Evolutionary conservation across 2,888 invertebrate species (phyloP).

Genomic region (Dione vanillae): DNA sequence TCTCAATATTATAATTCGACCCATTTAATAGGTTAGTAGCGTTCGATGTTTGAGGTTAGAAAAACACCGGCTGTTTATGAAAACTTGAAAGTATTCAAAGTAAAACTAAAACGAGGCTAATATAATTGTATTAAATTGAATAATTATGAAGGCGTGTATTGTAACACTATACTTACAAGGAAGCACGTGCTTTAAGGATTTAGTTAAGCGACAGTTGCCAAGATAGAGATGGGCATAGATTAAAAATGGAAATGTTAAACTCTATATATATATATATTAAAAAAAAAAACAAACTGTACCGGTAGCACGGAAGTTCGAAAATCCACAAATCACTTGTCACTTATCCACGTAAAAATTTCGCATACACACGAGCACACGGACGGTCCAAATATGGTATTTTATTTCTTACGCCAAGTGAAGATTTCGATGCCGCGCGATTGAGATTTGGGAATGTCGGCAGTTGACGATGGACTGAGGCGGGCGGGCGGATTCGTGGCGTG

Average conservation of each 20-base stretch:
- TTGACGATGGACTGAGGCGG: constrained; percentile 81
- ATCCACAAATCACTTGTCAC: constrained; percentile 77
- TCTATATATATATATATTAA: no score
- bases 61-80: constrained; percentile 58
- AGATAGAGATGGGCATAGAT: constrained; percentile 48
- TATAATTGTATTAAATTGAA: constrained; percentile 56
- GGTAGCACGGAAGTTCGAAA: constrained; percentile 70
- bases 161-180: constrained; percentile 76
- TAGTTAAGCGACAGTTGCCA: constrained; percentile 54
- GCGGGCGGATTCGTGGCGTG: constrained; percentile 75
- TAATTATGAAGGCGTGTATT: constrained; percentile 75
- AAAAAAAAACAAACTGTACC: constrained; percentile 61
- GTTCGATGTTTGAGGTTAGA: constrained; percentile 66
- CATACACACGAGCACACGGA: constrained; percentile 68
- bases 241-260: constrained; percentile 48
- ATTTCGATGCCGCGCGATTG: constrained; percentile 67
- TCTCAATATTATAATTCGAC: constrained; percentile 26
- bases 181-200: constrained; percentile 63
- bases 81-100: constrained; percentile 55
- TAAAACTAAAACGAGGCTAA: constrained; percentile 57
- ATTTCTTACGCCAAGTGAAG: constrained; percentile 64
- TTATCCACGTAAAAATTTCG: constrained; percentile 63
- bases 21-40: constrained; percentile 31
- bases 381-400: constrained; percentile 63
- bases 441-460: constrained; percentile 77